phyloP scores from a whole-genome alignment of 2,113 vertebrate genomes.

The Grammomys surdaster region DNA sequence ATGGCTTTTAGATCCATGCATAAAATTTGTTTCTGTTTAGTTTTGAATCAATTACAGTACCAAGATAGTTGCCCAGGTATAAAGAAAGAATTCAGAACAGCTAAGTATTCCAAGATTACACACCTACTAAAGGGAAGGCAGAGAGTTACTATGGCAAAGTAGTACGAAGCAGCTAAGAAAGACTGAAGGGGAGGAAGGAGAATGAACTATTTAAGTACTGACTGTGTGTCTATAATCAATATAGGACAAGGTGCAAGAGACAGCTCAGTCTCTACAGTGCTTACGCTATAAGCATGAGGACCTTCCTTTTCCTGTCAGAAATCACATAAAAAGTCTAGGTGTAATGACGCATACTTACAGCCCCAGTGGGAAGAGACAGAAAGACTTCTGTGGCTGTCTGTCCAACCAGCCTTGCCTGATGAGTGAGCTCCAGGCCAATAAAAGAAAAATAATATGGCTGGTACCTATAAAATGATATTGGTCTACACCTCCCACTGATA shows the following conservation, averaged over 20 bases:
- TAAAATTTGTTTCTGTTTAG: constrained; percentile 8
- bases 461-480: neutral
- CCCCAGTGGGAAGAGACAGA: neutral
- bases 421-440: neutral
- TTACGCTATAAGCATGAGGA: neutral
- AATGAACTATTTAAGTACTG: neutral
- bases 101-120: neutral
- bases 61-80: neutral
- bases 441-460: neutral
- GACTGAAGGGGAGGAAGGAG: neutral
- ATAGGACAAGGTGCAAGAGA: neutral
- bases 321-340: neutral
- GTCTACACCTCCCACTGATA: no score
- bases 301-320: neutral
- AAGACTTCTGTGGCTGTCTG: neutral
- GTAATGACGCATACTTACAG: neutral
- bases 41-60: neutral
- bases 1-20: neutral
- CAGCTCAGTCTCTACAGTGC: neutral
- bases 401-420: neutral
- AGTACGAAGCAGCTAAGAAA: neutral
- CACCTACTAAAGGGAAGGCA: neutral
- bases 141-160: constrained; percentile 7
- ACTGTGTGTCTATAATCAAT: neutral
- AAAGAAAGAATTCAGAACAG: constrained; percentile 1